Percentiles rank a stretch among this genome's conserved stretches.
Evolutionary conservation across 2,797 vertebrate species (phyloP).

Genomic region (Lithobates pipiens): DNA sequence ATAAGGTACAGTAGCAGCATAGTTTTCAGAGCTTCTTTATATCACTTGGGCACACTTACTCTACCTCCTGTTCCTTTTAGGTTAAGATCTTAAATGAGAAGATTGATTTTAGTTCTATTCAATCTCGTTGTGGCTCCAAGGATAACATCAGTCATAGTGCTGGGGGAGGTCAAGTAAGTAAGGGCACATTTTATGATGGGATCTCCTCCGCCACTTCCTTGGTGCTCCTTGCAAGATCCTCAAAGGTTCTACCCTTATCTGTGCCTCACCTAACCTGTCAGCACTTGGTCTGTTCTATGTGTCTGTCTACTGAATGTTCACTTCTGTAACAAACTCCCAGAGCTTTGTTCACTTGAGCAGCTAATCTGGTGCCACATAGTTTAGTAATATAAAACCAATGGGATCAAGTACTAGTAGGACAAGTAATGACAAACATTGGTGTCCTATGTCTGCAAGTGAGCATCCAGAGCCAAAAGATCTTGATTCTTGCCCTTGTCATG

Average conservation of each 20-base stretch:
- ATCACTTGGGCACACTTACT: constrained; percentile 65
- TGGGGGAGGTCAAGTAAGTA: constrained; percentile 93
- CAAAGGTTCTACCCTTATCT: constrained; percentile 23
- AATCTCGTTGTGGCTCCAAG: constrained; percentile 92
- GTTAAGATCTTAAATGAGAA: constrained; percentile 87
- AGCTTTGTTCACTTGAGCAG: constrained; percentile 19
- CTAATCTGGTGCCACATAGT: neutral
- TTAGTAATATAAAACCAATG: neutral
- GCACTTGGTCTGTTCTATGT: constrained; percentile 43
- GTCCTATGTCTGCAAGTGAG: too few species aligned
- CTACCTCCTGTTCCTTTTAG: constrained; percentile 82
- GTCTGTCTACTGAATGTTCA: constrained; percentile 34
- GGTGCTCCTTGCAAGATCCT: constrained; percentile 32
- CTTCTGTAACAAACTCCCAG: neutral
- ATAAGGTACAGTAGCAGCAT: neutral
- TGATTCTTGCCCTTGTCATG: neutral
- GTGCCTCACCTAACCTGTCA: constrained; percentile 34
- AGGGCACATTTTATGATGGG: constrained; percentile 57
- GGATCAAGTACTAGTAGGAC: neutral
- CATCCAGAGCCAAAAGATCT: too few species aligned
- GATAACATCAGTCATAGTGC: constrained; percentile 89
- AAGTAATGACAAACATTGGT: too few species aligned
- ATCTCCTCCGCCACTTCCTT: constrained; percentile 62
- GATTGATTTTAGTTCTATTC: constrained; percentile 90
- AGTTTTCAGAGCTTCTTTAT: neutral